Conservation (phyloP, 1,140 invertebrate genomes). For the Lucilia cuprina region DNA sequence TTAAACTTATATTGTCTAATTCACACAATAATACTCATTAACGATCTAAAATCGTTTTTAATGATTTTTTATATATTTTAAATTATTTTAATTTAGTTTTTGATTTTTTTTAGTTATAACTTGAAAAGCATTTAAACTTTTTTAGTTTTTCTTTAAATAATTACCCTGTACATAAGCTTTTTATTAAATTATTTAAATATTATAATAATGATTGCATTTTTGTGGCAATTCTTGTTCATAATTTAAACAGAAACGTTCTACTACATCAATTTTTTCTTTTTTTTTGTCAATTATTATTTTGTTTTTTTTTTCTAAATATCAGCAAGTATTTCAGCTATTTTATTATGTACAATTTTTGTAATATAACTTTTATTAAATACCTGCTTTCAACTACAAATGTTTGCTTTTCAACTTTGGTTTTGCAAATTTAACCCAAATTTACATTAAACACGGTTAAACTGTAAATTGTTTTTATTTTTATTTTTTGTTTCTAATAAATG, state of each 20-base stretch:
- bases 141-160: not conserved
- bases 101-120: not conserved
- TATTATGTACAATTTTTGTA: constrained; percentile 50
- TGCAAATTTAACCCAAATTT: constrained; percentile 35
- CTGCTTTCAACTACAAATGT: constrained; percentile 56
- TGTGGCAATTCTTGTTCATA: constrained; percentile 21
- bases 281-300: too few species aligned
- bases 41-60: not conserved
- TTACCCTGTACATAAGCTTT: constrained; percentile 40
- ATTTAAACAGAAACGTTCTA: not conserved
- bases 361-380: constrained; percentile 55
- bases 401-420: constrained; percentile 47
- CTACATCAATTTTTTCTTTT: constrained; percentile 6
- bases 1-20: constrained; percentile 59
- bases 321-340: constrained; percentile 60
- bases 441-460: constrained; percentile 28
- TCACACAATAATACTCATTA: constrained; percentile 56
- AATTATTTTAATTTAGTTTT: too few species aligned
- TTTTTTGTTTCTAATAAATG: constrained; percentile 13
- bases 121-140: constrained; percentile 33
- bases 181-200: not conserved
- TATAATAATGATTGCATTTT: constrained; percentile 31
- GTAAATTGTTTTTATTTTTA: constrained; percentile 16
- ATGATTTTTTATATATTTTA: too few species aligned
- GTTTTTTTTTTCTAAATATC: constrained; percentile 45